These are phyloP conservation scores for Hemichromis elongatus DNA, from an alignment of 2,113 vertebrate species.

Conservation along the genomic window DNA sequence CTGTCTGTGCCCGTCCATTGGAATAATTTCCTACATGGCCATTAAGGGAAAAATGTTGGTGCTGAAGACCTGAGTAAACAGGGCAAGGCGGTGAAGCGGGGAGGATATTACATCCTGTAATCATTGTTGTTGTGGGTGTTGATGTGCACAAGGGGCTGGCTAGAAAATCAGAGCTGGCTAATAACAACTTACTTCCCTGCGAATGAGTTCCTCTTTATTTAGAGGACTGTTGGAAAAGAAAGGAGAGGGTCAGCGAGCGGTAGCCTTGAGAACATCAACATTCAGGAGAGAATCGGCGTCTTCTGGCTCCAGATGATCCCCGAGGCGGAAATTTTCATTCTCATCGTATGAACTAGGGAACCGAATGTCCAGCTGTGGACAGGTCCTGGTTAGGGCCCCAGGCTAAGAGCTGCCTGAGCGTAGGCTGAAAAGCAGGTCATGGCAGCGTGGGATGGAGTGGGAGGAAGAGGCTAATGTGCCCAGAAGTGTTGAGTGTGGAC, in stretches of 20 bases:
- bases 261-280: not conserved
- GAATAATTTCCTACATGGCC: conserved; percentile 57
- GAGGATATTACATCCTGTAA: conserved; percentile 68
- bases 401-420: conserved; percentile 25
- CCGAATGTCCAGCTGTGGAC: not conserved
- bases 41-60: conserved; percentile 53
- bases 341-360: not conserved
- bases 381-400: conserved; percentile 17
- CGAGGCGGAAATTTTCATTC: not conserved
- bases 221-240: not conserved
- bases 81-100: conserved; percentile 20
- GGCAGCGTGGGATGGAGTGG: conserved; percentile 22
- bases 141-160: conserved; percentile 32
- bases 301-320: conserved; percentile 1
- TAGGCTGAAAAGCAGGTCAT: conserved; percentile 24
- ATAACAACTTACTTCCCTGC: conserved; percentile 32
- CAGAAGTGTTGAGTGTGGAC: conserved; percentile 3
- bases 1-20: conserved; percentile 14
- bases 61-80: conserved; percentile 54
- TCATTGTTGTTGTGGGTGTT: conserved; percentile 64
- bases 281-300: not conserved
- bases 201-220: conserved; percentile 53
- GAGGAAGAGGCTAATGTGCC: conserved; percentile 18
- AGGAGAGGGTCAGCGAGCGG: not conserved
- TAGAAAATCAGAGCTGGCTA: conserved; percentile 36